Percentiles rank a stretch among this genome's conserved stretches.
These are phyloP conservation scores for Notamacropus eugenii DNA, from an alignment of 2,797 vertebrate species.

Conservation along the genomic window DNA sequence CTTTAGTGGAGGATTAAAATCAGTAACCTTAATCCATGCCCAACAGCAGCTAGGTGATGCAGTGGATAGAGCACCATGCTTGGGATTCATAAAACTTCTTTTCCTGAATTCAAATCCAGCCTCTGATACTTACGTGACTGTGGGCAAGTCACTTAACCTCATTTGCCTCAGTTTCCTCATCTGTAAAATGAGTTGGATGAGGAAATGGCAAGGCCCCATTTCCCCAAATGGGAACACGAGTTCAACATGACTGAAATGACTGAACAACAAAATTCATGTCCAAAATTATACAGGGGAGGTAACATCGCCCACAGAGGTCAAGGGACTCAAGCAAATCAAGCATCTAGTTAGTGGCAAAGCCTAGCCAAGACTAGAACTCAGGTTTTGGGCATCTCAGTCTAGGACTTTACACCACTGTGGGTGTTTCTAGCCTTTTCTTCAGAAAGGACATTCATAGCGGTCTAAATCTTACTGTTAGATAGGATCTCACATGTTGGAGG, in stretches of 20 bases:
- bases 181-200: not conserved
- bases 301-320: not conserved
- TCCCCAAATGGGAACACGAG: not conserved
- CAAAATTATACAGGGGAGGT: not conserved
- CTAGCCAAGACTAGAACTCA: not conserved
- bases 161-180: not conserved
- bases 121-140: not conserved
- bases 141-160: not conserved
- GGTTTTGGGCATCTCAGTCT: not conserved
- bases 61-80: not conserved
- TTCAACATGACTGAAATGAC: not conserved
- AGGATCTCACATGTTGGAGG: not conserved
- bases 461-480: not conserved
- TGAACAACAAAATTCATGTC: not conserved
- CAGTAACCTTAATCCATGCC: not conserved
- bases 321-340: not conserved
- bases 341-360: not conserved
- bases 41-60: not conserved
- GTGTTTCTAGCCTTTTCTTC: not conserved
- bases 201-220: not conserved
- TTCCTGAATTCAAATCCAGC: not conserved
- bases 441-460: not conserved
- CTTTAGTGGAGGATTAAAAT: not conserved
- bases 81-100: not conserved
- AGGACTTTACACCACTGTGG: not conserved